Percentiles rank a stretch among this genome's conserved stretches.
These are phyloP conservation scores for Hedya salicella DNA, from an alignment of 2,888 invertebrate genomes.

Conservation along the genomic window DNA sequence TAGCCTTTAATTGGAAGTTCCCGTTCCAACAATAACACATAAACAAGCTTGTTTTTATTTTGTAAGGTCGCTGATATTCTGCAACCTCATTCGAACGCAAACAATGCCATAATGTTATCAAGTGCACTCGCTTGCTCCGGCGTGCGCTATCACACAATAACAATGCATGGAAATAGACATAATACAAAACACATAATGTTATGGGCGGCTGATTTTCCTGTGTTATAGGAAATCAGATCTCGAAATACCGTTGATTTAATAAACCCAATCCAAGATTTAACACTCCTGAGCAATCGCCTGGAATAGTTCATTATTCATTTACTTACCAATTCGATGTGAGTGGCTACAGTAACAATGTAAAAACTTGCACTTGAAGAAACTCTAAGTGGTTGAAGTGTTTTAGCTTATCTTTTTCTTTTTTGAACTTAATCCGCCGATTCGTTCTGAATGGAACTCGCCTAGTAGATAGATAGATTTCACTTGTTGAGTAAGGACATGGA, in stretches of 20 bases:
- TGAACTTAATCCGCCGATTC: background rate
- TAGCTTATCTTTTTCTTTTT: background rate
- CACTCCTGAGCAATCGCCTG: background rate
- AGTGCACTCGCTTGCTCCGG: slow-evolving; percentile 17
- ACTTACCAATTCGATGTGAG: background rate
- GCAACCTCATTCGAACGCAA: slow-evolving; percentile 58
- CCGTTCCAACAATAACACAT: slow-evolving; percentile 33
- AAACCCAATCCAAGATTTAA: slow-evolving; percentile 19
- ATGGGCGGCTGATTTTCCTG: slow-evolving; percentile 32
- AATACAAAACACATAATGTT: slow-evolving; percentile 33
- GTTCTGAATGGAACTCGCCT: too few species aligned
- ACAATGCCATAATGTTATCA: slow-evolving; percentile 59
- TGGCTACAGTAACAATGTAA: background rate
- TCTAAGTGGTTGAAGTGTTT: background rate
- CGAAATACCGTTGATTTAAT: slow-evolving; percentile 25
- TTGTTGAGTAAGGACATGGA: too few species aligned
- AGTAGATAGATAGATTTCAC: too few species aligned
- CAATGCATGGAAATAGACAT: slow-evolving; percentile 30
- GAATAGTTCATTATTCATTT: background rate
- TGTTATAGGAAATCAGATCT: slow-evolving; percentile 19
- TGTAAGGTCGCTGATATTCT: slow-evolving; percentile 63
- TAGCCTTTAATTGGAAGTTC: slow-evolving; percentile 23
- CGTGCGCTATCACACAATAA: slow-evolving; percentile 24
- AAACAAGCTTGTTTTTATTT: slow-evolving; percentile 49
- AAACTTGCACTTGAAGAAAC: too few species aligned